Evolutionary conservation across 1,140 invertebrate species (phyloP), one percentile per base, ranked within the genome.

Genomic region (Bombus waltoni): DNA sequence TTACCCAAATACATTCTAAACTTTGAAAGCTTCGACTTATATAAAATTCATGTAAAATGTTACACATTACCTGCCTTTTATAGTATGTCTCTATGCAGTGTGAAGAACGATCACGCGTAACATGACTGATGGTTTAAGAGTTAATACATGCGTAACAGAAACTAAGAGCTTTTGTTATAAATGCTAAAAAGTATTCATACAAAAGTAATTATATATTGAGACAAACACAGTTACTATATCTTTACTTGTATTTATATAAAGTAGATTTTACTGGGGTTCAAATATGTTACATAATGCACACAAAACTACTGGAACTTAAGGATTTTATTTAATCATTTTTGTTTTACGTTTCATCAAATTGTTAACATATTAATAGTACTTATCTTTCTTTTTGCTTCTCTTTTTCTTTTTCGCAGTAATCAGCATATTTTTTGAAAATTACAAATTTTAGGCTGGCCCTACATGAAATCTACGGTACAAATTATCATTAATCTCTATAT

Each of bases 391-490:
- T 88, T 71, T 83, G 80, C 40, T 72, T 78, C 73, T 81, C 35
- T 65, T 78, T 78, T 81, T 84, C 28, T 72, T 65, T 85, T 82
- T 42, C 32, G n/a, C 22, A 81, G 83, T 86, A 15, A 87, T 91
- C 81, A 86, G 83, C 85, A 89, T 85, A 87, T 87, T 88, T 91
- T 83, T 47, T 79, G 44, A 85, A 71, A 83, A 68, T 78, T 82
- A 40, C 42, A 38, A 85, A 76, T 76, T 89, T 91, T 85, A 93
- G 90, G 92, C 92, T 94, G 93, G 92, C 91, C 92, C 92, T 93
- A 92, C 82, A 87, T 88, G 88, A 91, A 92, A 89, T 87, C 84
- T 93, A 93, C 81, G 88, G 87, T 92, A 93, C 90, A 92, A 94
- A 93, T 87, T 88, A 91, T 91, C 71, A 92, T 92, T 91, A 89